Percentiles rank a stretch among this genome's conserved stretches.
phyloP scores from a whole-genome alignment of 2,888 invertebrate species.

The Tryphoninae sp. region DNA sequence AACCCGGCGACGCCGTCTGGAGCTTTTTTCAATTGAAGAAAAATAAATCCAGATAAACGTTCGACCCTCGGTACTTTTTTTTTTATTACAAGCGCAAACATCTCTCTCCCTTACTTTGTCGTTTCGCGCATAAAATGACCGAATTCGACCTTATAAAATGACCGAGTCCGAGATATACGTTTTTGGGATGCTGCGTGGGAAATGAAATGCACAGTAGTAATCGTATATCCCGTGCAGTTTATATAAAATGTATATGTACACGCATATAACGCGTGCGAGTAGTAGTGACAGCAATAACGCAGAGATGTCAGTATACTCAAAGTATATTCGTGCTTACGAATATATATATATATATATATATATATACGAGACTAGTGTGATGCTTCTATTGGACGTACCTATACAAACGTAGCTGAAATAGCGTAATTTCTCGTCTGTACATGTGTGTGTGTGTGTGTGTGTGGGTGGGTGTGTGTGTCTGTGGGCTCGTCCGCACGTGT shows the following conservation, averaged over 20 bases:
- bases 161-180: neutral
- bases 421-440: constrained; percentile 18
- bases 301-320: neutral
- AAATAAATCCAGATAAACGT: constrained; percentile 21
- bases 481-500: neutral
- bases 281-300: neutral
- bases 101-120: neutral
- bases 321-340: neutral
- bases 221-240: neutral
- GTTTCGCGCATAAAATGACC: constrained; percentile 10
- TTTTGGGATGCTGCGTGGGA: neutral
- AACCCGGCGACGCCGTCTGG: neutral
- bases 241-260: neutral
- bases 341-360: constrained; percentile 1
- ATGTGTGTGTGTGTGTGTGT: constrained; percentile 12
- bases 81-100: neutral
- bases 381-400: no score
- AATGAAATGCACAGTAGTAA: constrained; percentile 12
- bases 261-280: neutral
- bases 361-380: neutral
- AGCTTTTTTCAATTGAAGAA: constrained; percentile 8
- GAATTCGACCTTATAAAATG: neutral
- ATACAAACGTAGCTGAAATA: neutral
- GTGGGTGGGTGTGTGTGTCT: constrained; percentile 20
- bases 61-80: neutral